Base-by-base conservation (phyloP, 2,888 invertebrate species). In the Sceliomorpha sp. region DNA sequence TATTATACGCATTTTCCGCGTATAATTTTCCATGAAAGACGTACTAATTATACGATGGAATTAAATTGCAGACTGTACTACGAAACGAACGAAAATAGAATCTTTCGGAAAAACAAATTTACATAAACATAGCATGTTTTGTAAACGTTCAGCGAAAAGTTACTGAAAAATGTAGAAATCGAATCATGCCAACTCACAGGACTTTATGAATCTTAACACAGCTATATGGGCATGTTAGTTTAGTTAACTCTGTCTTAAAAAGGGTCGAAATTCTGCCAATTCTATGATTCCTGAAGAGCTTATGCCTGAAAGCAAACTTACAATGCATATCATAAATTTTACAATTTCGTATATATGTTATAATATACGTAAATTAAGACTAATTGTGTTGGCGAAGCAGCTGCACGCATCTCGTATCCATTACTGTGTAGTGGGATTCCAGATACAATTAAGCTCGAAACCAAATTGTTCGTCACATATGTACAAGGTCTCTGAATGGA, bases 231-330 rank as follows among this genome's bases (percentile, higher is more conserved):
- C 37, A 37, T 29, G 44, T 44, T 45, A 50, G 44, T 51, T 45
- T 51, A 24, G 17, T n/a, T 37, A 40, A 53, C 26, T 40, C 50
- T 64, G 56, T 44, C 48, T 50, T 56, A 53, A 63, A 63, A 56
- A 63, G 56, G 56, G 56, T 56, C 44, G 56, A 4, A 36, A 36
- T 27, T 34, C 36, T 32, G 12, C 15, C 12, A 26, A 24, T 45
- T 40, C 36, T 63, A n/a, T n/a, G 27, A n/a, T 51, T 45, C 31
- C 37, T 34, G 24, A 34, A 12, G 24, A 34, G 32, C 32, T 5
- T 7, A 13, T 15, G 24, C 34, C 24, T 14, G 20, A 32, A 58
- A 48, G 9, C 13, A 32, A 48, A 24, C 12, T 26, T 9, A 24
- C 39, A 34, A 37, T 45, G 37, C 14, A 29, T 39, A 24, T 45